Evolutionary conservation across 2,113 vertebrate genomes (phyloP), one percentile per base, ranked within the genome.

Genomic region (Orycteropus afer): DNA sequence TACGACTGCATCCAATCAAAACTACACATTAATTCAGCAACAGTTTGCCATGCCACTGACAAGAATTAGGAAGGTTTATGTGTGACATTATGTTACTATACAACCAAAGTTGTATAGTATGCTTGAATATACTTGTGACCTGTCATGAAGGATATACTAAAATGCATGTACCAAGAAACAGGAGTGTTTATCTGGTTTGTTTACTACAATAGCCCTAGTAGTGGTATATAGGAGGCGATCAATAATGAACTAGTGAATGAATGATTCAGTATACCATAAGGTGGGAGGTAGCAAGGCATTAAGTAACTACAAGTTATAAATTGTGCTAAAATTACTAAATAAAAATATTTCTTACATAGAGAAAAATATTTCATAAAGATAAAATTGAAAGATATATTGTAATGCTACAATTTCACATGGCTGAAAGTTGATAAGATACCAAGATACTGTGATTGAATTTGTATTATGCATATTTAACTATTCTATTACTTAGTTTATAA

Each of bases 231-330:
- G 20, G 6, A 47, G 15, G 10, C 42, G 15, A 0, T 45, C 47
- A 78, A 18, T 34, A 63, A 78, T 32, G 9, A 29, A 3, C 6
- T 80, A 45, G 1, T 23, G 5, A 83, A 71, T 45, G 4, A 17
- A 20, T 55, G 22, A 47, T 67, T 94, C 59, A 77, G 40, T 34
- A 90, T 92, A 67, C 57, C 76, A 32, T 37, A 69, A 95, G 61
- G 17, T 23, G 2, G 67, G 6, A 88, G 27, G 18, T 17, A 79
- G 7, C 1, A 69, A 93, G 8, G 9, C 32, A 86, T 91, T n/a
- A 47, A n/a, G n/a, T 84, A 63, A 76, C 5, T 57, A 49, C 11
- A 84, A 71, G n/a, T 61, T n/a, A 51, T 61, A 40, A 49, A 61
- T 57, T 9, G 80, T 45, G 2, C 51, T 90, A 76, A 55, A 53